These are phyloP conservation scores for Lithosia quadra DNA, from an alignment of 2,888 invertebrate genomes.

Conservation along the genomic window DNA sequence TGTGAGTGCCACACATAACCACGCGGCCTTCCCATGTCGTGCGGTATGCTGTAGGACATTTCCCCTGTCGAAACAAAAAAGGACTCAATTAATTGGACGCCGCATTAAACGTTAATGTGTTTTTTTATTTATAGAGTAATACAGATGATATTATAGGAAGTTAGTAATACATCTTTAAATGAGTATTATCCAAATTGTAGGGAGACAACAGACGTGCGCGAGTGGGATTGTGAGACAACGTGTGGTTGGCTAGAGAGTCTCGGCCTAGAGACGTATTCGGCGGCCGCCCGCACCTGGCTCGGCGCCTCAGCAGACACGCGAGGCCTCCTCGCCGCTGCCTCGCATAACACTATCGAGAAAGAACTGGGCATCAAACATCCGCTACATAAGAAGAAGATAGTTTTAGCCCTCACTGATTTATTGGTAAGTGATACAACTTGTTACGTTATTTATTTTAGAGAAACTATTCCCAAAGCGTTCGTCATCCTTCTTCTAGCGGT, in stretches of 20 bases:
- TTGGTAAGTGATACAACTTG: slow-evolving; percentile 68
- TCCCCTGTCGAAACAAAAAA: too few relatives aligned
- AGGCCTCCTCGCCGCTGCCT: slow-evolving; percentile 90
- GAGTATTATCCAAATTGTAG: slow-evolving; percentile 63
- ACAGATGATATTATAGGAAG: too few relatives aligned
- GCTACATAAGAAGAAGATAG: slow-evolving; percentile 97
- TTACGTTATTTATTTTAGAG: not conserved
- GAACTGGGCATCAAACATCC: slow-evolving; percentile 94
- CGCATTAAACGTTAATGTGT: too few relatives aligned
- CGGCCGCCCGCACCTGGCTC: slow-evolving; percentile 94
- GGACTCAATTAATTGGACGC: too few relatives aligned
- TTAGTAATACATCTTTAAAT: not conserved
- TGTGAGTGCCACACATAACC: too few relatives aligned
- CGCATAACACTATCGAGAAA: slow-evolving; percentile 94
- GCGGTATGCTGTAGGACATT: too few relatives aligned
- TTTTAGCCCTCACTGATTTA: slow-evolving; percentile 90
- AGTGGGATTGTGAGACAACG: slow-evolving; percentile 93
- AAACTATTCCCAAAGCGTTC: too few relatives aligned
- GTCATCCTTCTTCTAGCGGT: too few relatives aligned
- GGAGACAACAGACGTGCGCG: slow-evolving; percentile 91
- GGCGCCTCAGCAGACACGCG: slow-evolving; percentile 90
- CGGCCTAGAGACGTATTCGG: slow-evolving; percentile 92
- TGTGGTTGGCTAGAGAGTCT: slow-evolving; percentile 93
- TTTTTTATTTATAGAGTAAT: too few relatives aligned
- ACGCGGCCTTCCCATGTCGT: too few relatives aligned